Evolutionary conservation across 2,113 vertebrate genomes (phyloP).

Genomic region (Gallinago jamesoni): DNA sequence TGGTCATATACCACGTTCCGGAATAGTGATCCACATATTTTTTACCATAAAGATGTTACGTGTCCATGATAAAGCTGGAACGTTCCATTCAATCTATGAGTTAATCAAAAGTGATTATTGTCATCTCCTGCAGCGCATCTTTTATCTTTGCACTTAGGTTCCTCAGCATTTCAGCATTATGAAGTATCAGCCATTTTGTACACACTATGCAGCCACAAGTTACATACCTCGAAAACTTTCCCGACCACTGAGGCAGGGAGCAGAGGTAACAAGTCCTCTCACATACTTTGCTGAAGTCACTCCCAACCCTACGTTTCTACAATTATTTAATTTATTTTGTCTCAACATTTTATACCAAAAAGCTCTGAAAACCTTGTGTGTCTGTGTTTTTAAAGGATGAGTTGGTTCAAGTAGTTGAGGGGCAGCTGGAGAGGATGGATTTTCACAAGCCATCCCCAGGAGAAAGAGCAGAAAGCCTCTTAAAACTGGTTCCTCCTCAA

Average conservation of each 20-base stretch:
- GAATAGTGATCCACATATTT: not conserved
- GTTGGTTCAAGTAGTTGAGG: constrained; percentile 35
- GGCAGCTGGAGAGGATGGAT: not conserved
- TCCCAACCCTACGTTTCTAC: not conserved
- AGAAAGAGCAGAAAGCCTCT: constrained; percentile 19
- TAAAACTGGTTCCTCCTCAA: constrained; percentile 79
- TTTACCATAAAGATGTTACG: not conserved
- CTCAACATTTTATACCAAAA: not conserved
- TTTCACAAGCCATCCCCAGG: not conserved
- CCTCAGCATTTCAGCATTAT: constrained; percentile 83
- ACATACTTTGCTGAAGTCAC: not conserved
- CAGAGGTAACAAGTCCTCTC: constrained; percentile 74
- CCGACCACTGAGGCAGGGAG: constrained; percentile 77
- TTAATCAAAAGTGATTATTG: not conserved
- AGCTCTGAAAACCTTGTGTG: not conserved
- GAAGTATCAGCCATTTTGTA: constrained; percentile 78
- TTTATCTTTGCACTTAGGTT: constrained; percentile 76
- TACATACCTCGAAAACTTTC: constrained; percentile 70
- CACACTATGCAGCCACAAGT: constrained; percentile 70
- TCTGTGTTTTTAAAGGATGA: constrained; percentile 75
- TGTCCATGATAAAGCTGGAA: not conserved
- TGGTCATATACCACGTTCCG: not conserved
- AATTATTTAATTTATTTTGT: not conserved
- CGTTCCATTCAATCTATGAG: not conserved
- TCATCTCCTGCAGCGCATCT: not conserved